These are phyloP conservation scores for Ahaetulla prasina DNA, from an alignment of 2,113 vertebrate species.

Conservation along the genomic window DNA sequence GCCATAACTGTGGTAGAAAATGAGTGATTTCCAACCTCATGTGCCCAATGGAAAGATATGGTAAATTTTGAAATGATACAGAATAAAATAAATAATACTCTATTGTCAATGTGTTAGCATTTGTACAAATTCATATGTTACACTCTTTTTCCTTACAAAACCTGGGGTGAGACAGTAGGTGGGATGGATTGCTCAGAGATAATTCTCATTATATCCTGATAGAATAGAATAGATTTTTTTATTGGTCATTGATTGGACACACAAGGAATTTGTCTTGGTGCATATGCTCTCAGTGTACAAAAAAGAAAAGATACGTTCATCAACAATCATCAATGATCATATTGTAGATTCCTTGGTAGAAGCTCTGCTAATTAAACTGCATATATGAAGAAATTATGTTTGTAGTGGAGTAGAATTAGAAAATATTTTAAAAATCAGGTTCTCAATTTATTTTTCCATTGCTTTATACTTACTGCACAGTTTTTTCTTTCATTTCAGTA, in stretches of 20 bases:
- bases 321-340: too few species aligned
- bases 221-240: too few species aligned
- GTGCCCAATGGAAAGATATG: not conserved
- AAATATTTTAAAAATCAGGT: not conserved
- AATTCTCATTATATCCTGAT: not conserved
- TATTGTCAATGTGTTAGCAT: not conserved
- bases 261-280: too few species aligned
- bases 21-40: not conserved
- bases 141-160: conserved; percentile 18
- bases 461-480: not conserved
- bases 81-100: not conserved
- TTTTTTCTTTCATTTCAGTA: not conserved
- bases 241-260: too few species aligned
- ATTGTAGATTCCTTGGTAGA: not conserved
- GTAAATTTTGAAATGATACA: not conserved
- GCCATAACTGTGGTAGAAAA: not conserved
- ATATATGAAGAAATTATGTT: not conserved
- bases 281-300: too few species aligned
- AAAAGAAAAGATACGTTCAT: too few species aligned
- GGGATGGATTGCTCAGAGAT: not conserved
- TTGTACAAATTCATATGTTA: not conserved
- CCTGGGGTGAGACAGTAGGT: not conserved
- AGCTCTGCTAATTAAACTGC: not conserved
- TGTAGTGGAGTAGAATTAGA: not conserved
- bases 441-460: not conserved